A percentile compares a stretch with the other conserved stretches of the same genome.
Conservation (phyloP, 2,113 vertebrate genomes). For the Stercorarius parasiticus region DNA sequence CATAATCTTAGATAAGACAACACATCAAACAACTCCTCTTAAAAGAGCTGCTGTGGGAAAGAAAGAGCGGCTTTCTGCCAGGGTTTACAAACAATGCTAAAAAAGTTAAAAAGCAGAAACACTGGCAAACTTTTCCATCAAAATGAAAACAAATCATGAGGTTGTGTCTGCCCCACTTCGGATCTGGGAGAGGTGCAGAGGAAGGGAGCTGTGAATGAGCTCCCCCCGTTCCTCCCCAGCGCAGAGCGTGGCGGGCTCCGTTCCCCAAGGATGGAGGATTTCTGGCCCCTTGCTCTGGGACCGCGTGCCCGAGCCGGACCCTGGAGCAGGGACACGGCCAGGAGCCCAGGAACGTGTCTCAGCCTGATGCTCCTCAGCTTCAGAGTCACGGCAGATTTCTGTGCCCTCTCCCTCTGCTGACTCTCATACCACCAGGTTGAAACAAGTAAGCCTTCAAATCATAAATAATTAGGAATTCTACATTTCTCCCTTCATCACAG, state of each 20-base stretch:
- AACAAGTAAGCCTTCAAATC: neutral
- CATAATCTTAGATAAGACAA: slow-evolving; percentile 57
- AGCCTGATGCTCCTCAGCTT: rapidly evolving
- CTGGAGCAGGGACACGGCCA: neutral
- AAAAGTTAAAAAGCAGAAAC: slow-evolving; percentile 11
- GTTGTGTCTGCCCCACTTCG: neutral
- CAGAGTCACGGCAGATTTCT: neutral
- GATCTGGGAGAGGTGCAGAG: neutral
- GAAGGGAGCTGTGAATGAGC: neutral
- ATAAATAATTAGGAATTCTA: neutral
- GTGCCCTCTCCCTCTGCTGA: neutral
- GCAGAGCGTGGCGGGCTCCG: neutral
- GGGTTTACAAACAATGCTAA: neutral
- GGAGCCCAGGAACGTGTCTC: neutral
- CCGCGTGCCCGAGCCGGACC: rapidly evolving
- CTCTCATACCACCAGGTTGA: neutral
- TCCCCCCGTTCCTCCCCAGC: no score
- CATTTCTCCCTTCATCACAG: neutral
- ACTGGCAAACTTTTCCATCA: neutral
- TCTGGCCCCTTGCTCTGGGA: no score
- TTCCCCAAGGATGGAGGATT: neutral
- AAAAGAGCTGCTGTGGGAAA: slow-evolving; percentile 29
- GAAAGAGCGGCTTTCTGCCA: neutral
- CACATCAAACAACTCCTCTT: slow-evolving; percentile 55
- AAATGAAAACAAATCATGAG: neutral